Evolutionary conservation across 2,113 vertebrate species (phyloP).

Genomic region (Aegypius monachus): DNA sequence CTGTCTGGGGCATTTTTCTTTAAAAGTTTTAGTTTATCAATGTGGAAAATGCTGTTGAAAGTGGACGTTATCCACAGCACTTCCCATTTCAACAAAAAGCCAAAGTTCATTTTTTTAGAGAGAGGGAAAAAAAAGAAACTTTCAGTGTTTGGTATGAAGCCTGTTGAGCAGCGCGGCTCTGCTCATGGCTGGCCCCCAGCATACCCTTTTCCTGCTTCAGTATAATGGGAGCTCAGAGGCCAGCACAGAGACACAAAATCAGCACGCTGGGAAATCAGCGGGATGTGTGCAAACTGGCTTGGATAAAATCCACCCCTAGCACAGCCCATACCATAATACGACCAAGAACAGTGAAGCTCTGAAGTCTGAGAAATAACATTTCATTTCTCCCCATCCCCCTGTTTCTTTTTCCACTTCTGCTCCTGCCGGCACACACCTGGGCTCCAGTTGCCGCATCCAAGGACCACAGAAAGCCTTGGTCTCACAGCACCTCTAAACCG

Average conservation of each 20-base stretch:
- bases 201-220: background rate
- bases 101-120: background rate
- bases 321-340: background rate
- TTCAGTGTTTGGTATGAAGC: background rate
- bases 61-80: background rate
- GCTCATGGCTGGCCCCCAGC: background rate
- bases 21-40: background rate
- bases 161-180: background rate
- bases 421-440: background rate
- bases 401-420: background rate
- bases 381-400: background rate
- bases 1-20: background rate
- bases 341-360: background rate
- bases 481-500: background rate
- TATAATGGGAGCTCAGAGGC: slow-evolving; percentile 39
- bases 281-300: background rate
- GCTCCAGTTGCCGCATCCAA: background rate
- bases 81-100: background rate
- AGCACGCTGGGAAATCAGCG: slow-evolving; percentile 29
- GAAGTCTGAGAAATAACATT: background rate
- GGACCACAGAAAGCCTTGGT: background rate
- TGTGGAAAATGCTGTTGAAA: background rate
- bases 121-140: background rate
- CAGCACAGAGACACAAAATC: background rate
- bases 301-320: slow-evolving; percentile 31